Base-by-base conservation (phyloP, 2,797 vertebrate genomes). In the Mus caroli region DNA sequence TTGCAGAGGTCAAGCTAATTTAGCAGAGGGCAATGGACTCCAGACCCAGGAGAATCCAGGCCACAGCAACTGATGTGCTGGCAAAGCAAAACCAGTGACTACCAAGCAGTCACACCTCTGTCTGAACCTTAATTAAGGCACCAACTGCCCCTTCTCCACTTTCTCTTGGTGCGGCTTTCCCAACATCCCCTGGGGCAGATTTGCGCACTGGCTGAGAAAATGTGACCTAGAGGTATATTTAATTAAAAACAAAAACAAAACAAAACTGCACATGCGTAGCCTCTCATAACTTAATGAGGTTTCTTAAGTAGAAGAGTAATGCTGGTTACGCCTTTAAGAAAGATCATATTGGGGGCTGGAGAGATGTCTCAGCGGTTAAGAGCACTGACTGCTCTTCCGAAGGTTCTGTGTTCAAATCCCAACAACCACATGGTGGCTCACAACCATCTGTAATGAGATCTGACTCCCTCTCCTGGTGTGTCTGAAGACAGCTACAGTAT, bases 71-170 rank as follows among this genome's bases (percentile, higher is more conserved):
- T 52, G 0, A 10, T 20, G 46, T 76, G 84, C 75, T n/a, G 15
- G 93, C 73, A 64, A 84, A 92, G 64, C 34, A 60, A 79, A 96
- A 85, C 43, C 89, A 88, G n/a, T 62, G n/a, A 26, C 60, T 82
- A 3, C 34, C 60, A 69, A 76, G 50, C 87, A 92, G 6, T 40
- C 28, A 22, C 52, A n/a, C 40, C 50, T 34, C 69, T 0, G 2
- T 60, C 79, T 11, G 69, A 90, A 17, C 37, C 22, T 9, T 60
- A 64, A 78, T 90, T 71, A 82, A 87, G n/a, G 76, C 86, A 34
- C 69, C 37, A 37, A 37, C 40, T 34, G 56, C 4, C 62, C 58
- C 34, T 75, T 56, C 60, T 8, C 15, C 20, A 31, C 40, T 24
- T 22, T 26, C 37, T 52, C 24, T 17, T 28, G 50, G 9, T 12